These are phyloP conservation scores for Oryzias melastigma DNA, from an alignment of 2,113 vertebrate genomes.

Conservation along the genomic window DNA sequence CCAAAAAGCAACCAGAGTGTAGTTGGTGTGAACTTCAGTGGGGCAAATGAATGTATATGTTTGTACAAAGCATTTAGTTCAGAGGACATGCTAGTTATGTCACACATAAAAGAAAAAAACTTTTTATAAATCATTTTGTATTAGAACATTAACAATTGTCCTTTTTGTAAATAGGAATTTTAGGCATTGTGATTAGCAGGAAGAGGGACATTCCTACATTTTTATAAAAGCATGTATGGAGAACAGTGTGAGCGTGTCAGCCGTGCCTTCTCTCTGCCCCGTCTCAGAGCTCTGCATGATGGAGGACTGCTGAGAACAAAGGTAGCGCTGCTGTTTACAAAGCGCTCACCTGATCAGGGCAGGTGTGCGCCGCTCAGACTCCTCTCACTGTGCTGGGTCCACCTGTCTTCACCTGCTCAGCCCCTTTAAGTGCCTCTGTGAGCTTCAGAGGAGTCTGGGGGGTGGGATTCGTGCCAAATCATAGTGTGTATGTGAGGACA, in stretches of 20 bases:
- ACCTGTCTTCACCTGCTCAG: not conserved
- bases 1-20: constrained; percentile 13
- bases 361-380: too few species aligned
- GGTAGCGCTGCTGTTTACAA: not conserved
- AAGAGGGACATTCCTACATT: constrained; percentile 98
- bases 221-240: constrained; percentile 92
- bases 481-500: constrained; percentile 31
- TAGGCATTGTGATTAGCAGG: constrained; percentile 99
- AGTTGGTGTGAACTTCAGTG: constrained; percentile 76
- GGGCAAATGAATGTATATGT: constrained; percentile 92
- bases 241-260: constrained; percentile 97
- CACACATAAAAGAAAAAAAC: constrained; percentile 79
- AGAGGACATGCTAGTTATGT: constrained; percentile 89
- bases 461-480: constrained; percentile 50
- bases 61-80: constrained; percentile 87
- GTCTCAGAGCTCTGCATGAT: constrained; percentile 88
- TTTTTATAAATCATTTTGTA: constrained; percentile 94
- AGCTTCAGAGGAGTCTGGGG: not conserved
- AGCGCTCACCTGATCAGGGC: too few species aligned
- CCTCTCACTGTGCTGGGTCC: too few species aligned
- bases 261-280: constrained; percentile 98
- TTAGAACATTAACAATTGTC: constrained; percentile 99
- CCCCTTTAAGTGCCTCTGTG: not conserved
- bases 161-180: constrained; percentile 98
- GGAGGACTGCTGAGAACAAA: constrained; percentile 22